These are phyloP conservation scores for Dysdera silvatica DNA, from an alignment of 1,140 invertebrate genomes.

Conservation along the genomic window DNA sequence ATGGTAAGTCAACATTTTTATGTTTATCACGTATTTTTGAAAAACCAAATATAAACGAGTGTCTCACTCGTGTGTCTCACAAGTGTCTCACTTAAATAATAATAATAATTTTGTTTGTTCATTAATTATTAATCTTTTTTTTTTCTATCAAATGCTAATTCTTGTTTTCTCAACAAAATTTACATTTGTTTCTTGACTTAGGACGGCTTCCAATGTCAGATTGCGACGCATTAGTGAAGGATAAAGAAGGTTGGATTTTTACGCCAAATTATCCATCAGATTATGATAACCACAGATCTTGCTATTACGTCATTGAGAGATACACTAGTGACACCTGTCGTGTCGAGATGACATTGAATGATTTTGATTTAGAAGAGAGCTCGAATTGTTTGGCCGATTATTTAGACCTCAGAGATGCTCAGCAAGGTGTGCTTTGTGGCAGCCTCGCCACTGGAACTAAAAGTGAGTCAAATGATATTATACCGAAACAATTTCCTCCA, in stretches of 20 bases:
- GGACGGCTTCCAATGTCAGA: too few species aligned
- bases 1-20: too few species aligned
- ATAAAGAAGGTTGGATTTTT: constrained; percentile 31
- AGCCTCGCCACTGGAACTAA: constrained; percentile 31
- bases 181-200: too few species aligned
- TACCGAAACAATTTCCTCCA: background rate
- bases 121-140: too few species aligned
- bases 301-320: constrained; percentile 26
- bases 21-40: too few species aligned
- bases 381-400: constrained; percentile 31
- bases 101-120: too few species aligned
- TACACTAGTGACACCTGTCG: constrained; percentile 24
- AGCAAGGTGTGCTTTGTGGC: constrained; percentile 26
- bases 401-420: constrained; percentile 26
- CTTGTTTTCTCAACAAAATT: too few species aligned
- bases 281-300: constrained; percentile 25
- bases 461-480: constrained; percentile 21
- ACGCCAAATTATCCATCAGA: constrained; percentile 33
- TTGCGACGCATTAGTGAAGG: constrained; percentile 13
- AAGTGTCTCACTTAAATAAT: too few species aligned
- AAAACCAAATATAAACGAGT: too few species aligned
- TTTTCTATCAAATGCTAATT: too few species aligned
- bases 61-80: too few species aligned
- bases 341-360: constrained; percentile 29
- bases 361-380: constrained; percentile 35